A percentile compares a stretch with the other conserved stretches of the same genome.
phyloP scores from a whole-genome alignment of 1,140 invertebrate genomes.

The Aphaenogaster rudis region DNA sequence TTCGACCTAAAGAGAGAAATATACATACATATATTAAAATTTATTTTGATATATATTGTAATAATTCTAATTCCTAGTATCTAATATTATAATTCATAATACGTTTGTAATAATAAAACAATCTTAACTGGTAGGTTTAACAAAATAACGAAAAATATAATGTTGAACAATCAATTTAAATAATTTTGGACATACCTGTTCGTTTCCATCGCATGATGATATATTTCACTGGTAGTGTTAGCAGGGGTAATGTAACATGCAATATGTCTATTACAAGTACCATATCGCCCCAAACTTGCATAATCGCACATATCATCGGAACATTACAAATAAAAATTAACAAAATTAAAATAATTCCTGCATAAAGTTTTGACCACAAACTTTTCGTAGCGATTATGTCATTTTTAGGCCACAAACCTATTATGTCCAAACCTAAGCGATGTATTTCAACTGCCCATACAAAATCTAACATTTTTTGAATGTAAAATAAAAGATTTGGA shows the following conservation, averaged over 20 bases:
- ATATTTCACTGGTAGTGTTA: slow-evolving; percentile 9
- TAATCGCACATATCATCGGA: background rate
- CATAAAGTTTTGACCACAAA: background rate
- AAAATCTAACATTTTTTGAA: slow-evolving; percentile 40
- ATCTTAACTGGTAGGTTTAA: too few species aligned
- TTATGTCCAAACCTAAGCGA: background rate
- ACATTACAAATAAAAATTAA: background rate
- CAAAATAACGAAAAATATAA: too few species aligned
- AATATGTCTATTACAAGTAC: slow-evolving; percentile 14
- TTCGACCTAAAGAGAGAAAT: too few species aligned
- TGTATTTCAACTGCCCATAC: slow-evolving; percentile 55
- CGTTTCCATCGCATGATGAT: slow-evolving; percentile 1
- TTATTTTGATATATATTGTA: background rate
- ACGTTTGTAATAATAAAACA: too few species aligned
- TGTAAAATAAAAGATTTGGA: background rate
- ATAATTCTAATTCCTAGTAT: background rate
- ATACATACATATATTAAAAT: background rate
- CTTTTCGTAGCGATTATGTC: background rate
- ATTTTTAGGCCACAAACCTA: slow-evolving; percentile 45
- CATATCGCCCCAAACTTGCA: background rate
- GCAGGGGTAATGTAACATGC: too few species aligned
- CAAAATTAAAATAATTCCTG: background rate
- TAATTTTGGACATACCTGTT: background rate
- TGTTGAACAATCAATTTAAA: too few species aligned
- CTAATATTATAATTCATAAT: background rate